These are phyloP conservation scores for Uloborus plumipes DNA, from an alignment of 2,888 invertebrate species.

Conservation along the genomic window DNA sequence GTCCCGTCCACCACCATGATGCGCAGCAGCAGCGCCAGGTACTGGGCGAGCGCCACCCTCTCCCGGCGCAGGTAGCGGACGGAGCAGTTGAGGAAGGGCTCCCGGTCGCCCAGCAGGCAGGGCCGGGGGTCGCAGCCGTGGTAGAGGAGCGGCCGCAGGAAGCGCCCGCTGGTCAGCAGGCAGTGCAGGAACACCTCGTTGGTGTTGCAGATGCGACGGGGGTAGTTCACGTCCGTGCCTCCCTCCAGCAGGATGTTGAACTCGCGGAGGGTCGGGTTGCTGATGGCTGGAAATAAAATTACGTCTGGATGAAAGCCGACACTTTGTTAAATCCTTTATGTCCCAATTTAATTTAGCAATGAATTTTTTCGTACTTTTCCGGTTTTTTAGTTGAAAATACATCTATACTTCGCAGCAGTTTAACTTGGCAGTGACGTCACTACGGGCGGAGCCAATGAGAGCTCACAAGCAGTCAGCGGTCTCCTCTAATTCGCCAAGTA, in stretches of 20 bases:
- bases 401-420: too few species aligned
- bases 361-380: too few species aligned
- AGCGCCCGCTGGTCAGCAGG: slow-evolving; percentile 9
- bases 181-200: slow-evolving; percentile 48
- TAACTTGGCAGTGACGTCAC: too few species aligned
- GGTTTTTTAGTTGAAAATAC: too few species aligned
- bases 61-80: slow-evolving; percentile 7
- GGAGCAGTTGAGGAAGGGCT: slow-evolving; percentile 27
- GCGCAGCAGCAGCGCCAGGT: slow-evolving; percentile 20
- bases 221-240: slow-evolving; percentile 36
- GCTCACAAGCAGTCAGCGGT: too few species aligned
- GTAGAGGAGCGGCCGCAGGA: slow-evolving; percentile 19
- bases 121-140: slow-evolving; percentile 47
- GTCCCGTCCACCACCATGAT: slow-evolving; percentile 23
- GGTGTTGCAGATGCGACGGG: slow-evolving; percentile 5
- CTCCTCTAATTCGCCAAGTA: too few species aligned
- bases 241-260: slow-evolving; percentile 32
- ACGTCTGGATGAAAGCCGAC: too few species aligned
- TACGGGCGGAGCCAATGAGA: too few species aligned
- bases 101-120: slow-evolving; percentile 24
- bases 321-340: too few species aligned
- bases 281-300: slow-evolving; percentile 31
- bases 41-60: neutral
- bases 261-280: neutral
- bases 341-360: too few species aligned